Percentiles rank a stretch among this genome's conserved stretches.
Conservation (phyloP, 2,113 vertebrate species). For the Oncorhynchus tshawytscha region DNA sequence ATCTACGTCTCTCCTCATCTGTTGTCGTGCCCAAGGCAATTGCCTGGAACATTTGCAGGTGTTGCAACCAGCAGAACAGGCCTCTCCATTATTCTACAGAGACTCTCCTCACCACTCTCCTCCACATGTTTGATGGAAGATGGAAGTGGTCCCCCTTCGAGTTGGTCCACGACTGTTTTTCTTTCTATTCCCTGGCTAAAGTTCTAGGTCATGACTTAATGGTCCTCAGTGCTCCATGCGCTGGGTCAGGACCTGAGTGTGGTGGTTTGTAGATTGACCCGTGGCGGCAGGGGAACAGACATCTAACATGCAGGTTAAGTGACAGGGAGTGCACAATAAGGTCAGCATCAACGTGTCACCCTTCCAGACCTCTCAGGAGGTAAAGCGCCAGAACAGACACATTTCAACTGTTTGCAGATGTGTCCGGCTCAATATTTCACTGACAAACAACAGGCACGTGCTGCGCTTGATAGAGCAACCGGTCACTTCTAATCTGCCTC, state of each 20-base stretch:
- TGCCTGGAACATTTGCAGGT: slow-evolving; percentile 17
- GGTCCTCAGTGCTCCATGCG: slow-evolving; percentile 27
- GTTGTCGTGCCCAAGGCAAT: slow-evolving; percentile 1
- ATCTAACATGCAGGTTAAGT: slow-evolving; percentile 77
- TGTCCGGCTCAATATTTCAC: slow-evolving; percentile 70
- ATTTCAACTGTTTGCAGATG: slow-evolving; percentile 81
- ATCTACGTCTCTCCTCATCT: slow-evolving; percentile 17
- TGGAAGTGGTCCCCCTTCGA: slow-evolving; percentile 13
- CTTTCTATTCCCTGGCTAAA: slow-evolving; percentile 29
- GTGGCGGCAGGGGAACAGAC: slow-evolving; percentile 64
- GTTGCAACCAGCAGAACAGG: neutral
- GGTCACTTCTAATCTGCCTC: slow-evolving; percentile 77
- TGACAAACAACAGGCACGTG: slow-evolving; percentile 72
- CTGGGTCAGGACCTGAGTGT: neutral
- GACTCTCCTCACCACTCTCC: neutral
- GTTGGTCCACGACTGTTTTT: slow-evolving; percentile 29
- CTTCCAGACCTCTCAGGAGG: slow-evolving; percentile 71
- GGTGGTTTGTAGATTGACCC: slow-evolving; percentile 54
- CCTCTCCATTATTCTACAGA: neutral
- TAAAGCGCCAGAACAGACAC: no score
- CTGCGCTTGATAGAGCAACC: slow-evolving; percentile 67
- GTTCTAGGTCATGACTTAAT: slow-evolving; percentile 64
- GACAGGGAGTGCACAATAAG: slow-evolving; percentile 73
- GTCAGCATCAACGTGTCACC: slow-evolving; percentile 66
- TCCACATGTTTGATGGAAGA: slow-evolving; percentile 6